Evolutionary conservation across 2,888 invertebrate genomes (phyloP), one percentile per base, ranked within the genome.

Genomic region (Tenthredo notha): DNA sequence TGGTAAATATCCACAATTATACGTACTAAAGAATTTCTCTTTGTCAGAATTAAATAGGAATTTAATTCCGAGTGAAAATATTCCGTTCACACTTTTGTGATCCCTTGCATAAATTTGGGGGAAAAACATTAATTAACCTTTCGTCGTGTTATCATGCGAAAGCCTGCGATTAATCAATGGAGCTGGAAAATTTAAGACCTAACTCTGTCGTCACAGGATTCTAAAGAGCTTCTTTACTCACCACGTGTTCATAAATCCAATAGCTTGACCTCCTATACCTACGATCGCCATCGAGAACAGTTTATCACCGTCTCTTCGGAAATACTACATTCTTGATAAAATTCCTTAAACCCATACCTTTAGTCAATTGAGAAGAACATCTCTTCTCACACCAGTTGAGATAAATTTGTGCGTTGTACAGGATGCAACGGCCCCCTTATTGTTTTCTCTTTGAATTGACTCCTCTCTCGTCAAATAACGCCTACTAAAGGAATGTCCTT

Each of bases 121-220:
- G 67, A 67, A 67, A 67, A 67, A 67, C 67, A 67, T 67, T 67
- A 67, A 67, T 67, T 67, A 33, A 67, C 67, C 67, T 67, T 67
- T 67, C 67, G 67, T 67, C 67, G 67, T 67, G 67, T 67, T 29
- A 67, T 67, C 67, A 67, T 33, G 25, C 67, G 12, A 67, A 67
- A 67, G 67, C 21, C 67, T 7, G 33, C 33, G 67, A 67, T 67
- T 29, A 67, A 67, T 67, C 67, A 67, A 67, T 67, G 67, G 25
- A 29, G 33, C 6, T 67, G 67, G 33, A 1, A 67, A 33, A 67
- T 67, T 67, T 67, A 33, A 67, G 67, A 67, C 67, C 33, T 15
- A 33, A 33, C 33, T 67, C 67, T 29, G 7, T 7, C 67, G 67
- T 33, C 29, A 33, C 67, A 15, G 33, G 67, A 33, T 33, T 67